Evolutionary conservation across 2,888 invertebrate species (phyloP), one percentile per base, ranked within the genome.

Genomic region (Leuctra nigra): DNA sequence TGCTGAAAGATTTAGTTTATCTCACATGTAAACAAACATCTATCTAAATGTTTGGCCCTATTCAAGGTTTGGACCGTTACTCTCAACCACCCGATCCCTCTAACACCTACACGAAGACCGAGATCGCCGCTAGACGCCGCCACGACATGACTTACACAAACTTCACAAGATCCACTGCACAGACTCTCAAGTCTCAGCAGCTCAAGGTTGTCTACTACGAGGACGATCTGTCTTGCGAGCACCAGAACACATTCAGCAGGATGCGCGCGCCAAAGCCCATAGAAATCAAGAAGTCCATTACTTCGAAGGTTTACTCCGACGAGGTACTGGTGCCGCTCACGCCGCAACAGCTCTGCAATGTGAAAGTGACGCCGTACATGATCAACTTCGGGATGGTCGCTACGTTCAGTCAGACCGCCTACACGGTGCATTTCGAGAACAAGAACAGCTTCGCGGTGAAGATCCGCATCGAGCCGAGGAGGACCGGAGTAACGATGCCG

Each of bases 301-400:
- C 20, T 4, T 22, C 16, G 18, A 18, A 16, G 39, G 6, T 20
- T 6, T 44, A 11, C 11, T 23, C 44, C 9, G 44, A 53, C 20
- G 52, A 38, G 16, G 53, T 44, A 16, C 46, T 44, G 14, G 63
- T 72, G 29, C 70, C 72, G 0, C 60, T 77, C 25, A 66, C 72
- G 1, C 73, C 75, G 0, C 64, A 68, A 33, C 68, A 73, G 59
- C 67, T 76, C 24, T 70, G 70, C 56, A 71, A 71, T 33, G 64
- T 76, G 9, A 67, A 66, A 53, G 67, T 76, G 14, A 64, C 61
- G 18, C 75, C 76, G 1, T 64, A 58, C 13, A 59, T 64, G 7
- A 67, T 70, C 60, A 65, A 65, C 41, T 70, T 69, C 52, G 70
- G 68, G 48, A 64, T 62, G 62, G 70, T 70, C 60, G 54, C 57